Conservation (phyloP, 2,113 vertebrate genomes). For the Climacteris rufus region DNA sequence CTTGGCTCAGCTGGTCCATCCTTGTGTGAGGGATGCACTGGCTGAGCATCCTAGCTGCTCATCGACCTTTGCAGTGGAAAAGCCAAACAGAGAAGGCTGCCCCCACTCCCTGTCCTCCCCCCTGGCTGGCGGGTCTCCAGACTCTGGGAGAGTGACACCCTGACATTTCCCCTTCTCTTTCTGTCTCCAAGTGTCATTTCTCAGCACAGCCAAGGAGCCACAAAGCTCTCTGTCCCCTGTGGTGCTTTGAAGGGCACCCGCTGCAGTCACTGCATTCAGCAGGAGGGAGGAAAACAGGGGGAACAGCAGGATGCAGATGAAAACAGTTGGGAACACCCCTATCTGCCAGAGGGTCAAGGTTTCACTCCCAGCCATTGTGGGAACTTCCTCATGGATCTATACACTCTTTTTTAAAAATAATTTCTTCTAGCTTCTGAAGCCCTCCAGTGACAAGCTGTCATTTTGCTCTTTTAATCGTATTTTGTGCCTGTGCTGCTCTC, state of each 20-base stretch:
- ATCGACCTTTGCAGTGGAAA: rapidly evolving
- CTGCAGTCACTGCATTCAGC: rapidly evolving
- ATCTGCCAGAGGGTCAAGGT: not conserved
- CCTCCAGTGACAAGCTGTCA: slow-evolving; percentile 38
- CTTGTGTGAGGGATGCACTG: not conserved
- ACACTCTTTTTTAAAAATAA: not conserved
- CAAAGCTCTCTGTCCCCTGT: not conserved
- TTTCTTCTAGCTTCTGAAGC: slow-evolving; percentile 19
- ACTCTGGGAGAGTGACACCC: not conserved
- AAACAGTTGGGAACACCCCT: not conserved
- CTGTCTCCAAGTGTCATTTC: slow-evolving; percentile 3
- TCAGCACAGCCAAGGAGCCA: not conserved
- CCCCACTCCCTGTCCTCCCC: not conserved
- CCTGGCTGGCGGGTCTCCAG: not conserved
- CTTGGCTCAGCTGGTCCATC: rapidly evolving
- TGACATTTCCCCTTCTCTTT: slow-evolving; percentile 12
- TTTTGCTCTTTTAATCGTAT: slow-evolving; percentile 33
- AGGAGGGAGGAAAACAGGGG: not conserved
- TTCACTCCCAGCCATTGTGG: not conserved
- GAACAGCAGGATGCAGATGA: not conserved
- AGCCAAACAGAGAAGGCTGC: not conserved
- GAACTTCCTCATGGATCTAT: not conserved
- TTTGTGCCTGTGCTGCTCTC: not conserved
- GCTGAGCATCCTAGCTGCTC: not conserved
- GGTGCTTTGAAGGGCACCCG: not conserved